Conservation (phyloP, 2,888 invertebrate species). For the Cantharis lateralis region DNA sequence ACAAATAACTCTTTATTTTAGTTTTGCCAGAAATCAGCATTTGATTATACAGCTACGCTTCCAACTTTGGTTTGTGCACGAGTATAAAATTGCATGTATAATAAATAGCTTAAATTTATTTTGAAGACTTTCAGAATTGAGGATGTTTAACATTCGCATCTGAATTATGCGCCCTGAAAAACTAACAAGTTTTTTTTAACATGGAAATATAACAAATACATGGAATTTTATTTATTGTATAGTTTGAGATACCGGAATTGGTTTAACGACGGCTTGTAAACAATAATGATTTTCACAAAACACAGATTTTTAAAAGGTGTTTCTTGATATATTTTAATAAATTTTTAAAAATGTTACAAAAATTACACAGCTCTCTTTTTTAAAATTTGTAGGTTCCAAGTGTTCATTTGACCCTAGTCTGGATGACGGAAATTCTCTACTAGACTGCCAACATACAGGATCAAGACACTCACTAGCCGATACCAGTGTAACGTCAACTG, state of each 20-base stretch:
- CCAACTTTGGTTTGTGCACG: slow-evolving; percentile 45
- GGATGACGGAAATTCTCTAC: slow-evolving; percentile 71
- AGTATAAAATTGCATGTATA: slow-evolving; percentile 29
- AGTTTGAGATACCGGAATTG: neutral
- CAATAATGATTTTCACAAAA: neutral
- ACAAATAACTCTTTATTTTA: slow-evolving; percentile 45
- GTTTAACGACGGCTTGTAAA: neutral
- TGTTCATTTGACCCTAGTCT: slow-evolving; percentile 68
- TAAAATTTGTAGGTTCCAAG: slow-evolving; percentile 62
- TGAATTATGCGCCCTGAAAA: neutral
- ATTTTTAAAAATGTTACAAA: neutral
- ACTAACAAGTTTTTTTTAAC: neutral
- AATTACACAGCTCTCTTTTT: neutral
- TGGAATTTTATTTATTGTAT: neutral
- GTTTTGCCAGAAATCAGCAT: slow-evolving; percentile 56
- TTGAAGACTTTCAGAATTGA: slow-evolving; percentile 2
- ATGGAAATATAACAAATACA: neutral
- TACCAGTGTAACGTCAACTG: slow-evolving; percentile 83
- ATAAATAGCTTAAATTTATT: slow-evolving; percentile 5
- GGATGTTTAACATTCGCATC: neutral
- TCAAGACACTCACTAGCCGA: slow-evolving; percentile 81
- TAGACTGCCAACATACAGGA: slow-evolving; percentile 64
- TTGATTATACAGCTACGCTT: slow-evolving; percentile 41
- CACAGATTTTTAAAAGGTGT: neutral
- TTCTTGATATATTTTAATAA: neutral